Evolutionary conservation across 2,113 vertebrate genomes (phyloP).

Genomic region (Todiramphus saurophagus): DNA sequence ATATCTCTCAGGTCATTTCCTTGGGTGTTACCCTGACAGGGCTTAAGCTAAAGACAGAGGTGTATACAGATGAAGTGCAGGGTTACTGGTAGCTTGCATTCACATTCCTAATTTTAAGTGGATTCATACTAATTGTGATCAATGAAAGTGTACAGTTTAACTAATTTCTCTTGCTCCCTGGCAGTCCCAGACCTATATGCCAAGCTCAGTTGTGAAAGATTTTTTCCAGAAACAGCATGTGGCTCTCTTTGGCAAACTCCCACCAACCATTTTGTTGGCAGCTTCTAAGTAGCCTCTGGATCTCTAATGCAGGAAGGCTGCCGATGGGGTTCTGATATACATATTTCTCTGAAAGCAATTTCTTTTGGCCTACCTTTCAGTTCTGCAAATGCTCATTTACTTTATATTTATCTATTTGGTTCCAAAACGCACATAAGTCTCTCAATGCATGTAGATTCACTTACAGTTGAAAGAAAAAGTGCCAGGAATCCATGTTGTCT

Average conservation of each 20-base stretch:
- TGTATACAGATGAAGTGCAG: neutral
- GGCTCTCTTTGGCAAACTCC: neutral
- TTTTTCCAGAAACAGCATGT: constrained; percentile 48
- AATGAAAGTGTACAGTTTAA: neutral
- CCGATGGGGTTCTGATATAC: neutral
- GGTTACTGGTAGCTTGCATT: neutral
- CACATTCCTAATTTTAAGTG: neutral
- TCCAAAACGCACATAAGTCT: neutral
- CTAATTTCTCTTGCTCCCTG: neutral
- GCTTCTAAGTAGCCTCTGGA: constrained; percentile 35
- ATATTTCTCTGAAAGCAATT: constrained; percentile 40
- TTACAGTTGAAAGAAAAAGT: neutral
- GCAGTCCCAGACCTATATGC: neutral
- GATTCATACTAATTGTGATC: neutral
- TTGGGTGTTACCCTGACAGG: neutral
- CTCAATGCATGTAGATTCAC: neutral
- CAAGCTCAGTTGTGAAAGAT: constrained; percentile 52
- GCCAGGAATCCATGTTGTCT: neutral
- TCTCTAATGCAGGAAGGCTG: neutral
- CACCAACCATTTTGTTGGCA: constrained; percentile 1
- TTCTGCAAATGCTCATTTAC: constrained; percentile 6
- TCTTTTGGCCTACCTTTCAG: constrained; percentile 9
- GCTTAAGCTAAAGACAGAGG: neutral
- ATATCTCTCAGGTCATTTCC: neutral
- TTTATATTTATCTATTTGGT: neutral